Percentiles rank a stretch among this genome's conserved stretches.
phyloP scores from a whole-genome alignment of 2,113 vertebrate species.

The Stegostoma tigrinum region DNA sequence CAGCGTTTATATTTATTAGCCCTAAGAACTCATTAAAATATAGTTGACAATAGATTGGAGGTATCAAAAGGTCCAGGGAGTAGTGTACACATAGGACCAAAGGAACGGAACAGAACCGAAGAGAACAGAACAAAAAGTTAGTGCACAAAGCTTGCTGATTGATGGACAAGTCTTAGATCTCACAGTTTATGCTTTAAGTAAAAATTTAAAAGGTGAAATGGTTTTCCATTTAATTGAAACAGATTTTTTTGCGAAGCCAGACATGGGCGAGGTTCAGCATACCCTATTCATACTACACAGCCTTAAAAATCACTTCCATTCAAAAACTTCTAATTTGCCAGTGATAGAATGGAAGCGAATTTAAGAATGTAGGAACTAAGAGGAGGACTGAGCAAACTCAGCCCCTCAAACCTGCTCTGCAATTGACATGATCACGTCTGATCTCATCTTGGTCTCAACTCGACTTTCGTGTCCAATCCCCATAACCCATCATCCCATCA shows the following conservation, averaged over 20 bases:
- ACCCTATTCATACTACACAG: neutral
- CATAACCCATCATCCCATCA: too few species aligned
- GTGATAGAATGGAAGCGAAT: too few species aligned
- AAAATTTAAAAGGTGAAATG: neutral
- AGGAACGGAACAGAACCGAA: neutral
- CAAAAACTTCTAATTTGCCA: neutral
- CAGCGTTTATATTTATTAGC: neutral
- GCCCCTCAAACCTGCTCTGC: too few species aligned
- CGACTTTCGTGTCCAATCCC: too few species aligned
- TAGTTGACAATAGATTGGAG: neutral
- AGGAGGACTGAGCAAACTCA: too few species aligned
- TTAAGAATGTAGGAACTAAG: too few species aligned
- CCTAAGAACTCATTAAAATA: neutral
- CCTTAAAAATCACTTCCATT: neutral
- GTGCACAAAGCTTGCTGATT: neutral
- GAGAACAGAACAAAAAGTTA: neutral
- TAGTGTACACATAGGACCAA: neutral
- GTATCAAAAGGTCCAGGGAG: neutral
- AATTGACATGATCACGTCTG: too few species aligned
- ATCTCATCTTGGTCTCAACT: too few species aligned
- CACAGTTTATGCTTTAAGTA: neutral
- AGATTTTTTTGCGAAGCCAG: neutral
- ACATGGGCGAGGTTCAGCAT: neutral
- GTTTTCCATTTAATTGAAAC: neutral
- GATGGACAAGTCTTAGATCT: neutral